phyloP scores from a whole-genome alignment of 2,113 vertebrate species.

The Myotis yumanensis region DNA sequence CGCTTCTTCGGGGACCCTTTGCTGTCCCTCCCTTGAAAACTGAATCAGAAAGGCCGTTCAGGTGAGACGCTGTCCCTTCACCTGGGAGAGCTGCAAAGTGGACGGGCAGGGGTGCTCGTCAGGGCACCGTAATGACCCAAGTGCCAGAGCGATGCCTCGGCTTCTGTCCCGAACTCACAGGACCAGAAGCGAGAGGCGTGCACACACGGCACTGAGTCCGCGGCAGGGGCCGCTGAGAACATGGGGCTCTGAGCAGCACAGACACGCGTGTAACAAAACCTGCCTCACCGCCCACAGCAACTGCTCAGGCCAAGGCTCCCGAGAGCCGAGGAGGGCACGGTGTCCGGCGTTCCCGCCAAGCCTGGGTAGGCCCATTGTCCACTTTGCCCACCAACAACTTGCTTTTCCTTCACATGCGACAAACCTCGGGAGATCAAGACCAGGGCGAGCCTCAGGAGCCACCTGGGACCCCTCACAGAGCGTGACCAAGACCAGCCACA shows the following conservation, averaged over 20 bases:
- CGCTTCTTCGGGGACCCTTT: conserved; percentile 92
- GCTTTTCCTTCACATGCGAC: neutral
- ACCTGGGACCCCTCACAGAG: neutral
- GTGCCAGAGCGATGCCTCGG: fast-evolving
- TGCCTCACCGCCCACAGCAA: fast-evolving
- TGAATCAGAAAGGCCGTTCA: conserved; percentile 64
- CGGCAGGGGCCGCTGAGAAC: fast-evolving
- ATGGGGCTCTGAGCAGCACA: fast-evolving
- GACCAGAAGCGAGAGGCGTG: fast-evolving
- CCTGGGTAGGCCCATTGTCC: fast-evolving
- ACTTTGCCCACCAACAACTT: fast-evolving
- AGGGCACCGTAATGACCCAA: fast-evolving
- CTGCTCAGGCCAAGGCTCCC: fast-evolving
- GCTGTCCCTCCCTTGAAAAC: conserved; percentile 91
- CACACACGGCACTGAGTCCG: fast-evolving
- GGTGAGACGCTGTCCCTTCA: fast-evolving
- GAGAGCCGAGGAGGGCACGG: fast-evolving
- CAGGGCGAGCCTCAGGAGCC: neutral
- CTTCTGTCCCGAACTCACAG: fast-evolving
- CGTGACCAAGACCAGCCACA: neutral
- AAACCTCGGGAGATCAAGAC: neutral
- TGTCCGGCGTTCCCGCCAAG: fast-evolving
- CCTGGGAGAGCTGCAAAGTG: fast-evolving
- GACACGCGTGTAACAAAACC: fast-evolving
- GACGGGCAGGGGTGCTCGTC: fast-evolving